Evolutionary conservation across 2,797 vertebrate genomes (phyloP), one percentile per base, ranked within the genome.

Genomic region (Sebastes oblongus): DNA sequence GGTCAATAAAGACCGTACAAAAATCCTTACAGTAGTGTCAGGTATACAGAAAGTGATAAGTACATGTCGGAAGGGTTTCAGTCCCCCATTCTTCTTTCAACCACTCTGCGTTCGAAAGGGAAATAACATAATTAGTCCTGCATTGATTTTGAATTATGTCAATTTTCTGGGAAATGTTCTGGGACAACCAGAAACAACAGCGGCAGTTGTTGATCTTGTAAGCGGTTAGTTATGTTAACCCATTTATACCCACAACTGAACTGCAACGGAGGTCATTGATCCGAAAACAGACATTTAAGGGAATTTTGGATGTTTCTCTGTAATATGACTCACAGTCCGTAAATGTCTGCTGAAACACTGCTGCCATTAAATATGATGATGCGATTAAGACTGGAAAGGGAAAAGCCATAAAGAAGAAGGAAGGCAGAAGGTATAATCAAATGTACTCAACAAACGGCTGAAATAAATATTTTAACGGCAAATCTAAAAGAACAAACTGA

Each of bases 91-190:
- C 46, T 24, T 65, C 42, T 82, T 32, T 77, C n/a, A 56, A 55
- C 34, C 55, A 29, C 29, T n/a, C 2, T 39, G 60, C 18, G 8
- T 11, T 14, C 12, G n/a, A 70, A 60, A 34, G 39, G 24, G 55
- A 82, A 58, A 68, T 58, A 27, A 75, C 27, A 72, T 59, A 87
- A 89, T 91, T 75, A 85, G 29, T 66, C 32, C 66, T 29, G 34
- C 58, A 88, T 76, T 86, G 89, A 85, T 89, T 89, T 32, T 52
- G 24, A 81, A 81, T 69, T 36, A 82, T 46, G 72, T 80, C 80
- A 83, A 69, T 87, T 67, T 76, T 82, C 77, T 70, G 42, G 62
- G 66, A 46, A 86, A 83, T 42, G 39, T 42, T 42, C 39, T 42
- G 39, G 39, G 39, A 42, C 5, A 81, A 74, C 27, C 14, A 62